Percentiles rank a stretch among this genome's conserved stretches.
Conservation (phyloP, 2,888 invertebrate species). For the Metalampra italica region DNA sequence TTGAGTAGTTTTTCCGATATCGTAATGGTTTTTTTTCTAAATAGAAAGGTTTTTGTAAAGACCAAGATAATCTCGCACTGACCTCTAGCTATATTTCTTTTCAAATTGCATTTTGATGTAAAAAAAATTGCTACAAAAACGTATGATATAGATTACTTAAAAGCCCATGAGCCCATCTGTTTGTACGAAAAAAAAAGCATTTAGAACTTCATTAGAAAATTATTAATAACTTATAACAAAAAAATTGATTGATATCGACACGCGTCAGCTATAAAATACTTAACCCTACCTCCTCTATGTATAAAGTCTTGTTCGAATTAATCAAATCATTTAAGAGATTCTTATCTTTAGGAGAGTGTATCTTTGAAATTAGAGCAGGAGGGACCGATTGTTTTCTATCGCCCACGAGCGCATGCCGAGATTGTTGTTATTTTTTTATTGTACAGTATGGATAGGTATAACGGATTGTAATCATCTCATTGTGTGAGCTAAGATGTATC, state of each 20-base stretch:
- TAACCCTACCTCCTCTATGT: conserved; percentile 62
- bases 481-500: conserved; percentile 71
- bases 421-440: conserved; percentile 62
- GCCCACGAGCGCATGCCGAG: conserved; percentile 65
- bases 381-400: conserved; percentile 72
- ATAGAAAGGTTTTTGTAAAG: conserved; percentile 17
- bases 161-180: no score
- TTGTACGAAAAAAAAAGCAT: conserved; percentile 24
- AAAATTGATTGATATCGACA: conserved; percentile 68
- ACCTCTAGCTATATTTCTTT: no score
- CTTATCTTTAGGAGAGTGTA: conserved; percentile 55
- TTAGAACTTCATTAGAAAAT: conserved; percentile 64
- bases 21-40: not conserved
- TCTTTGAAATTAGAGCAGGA: conserved; percentile 75
- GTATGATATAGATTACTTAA: no score
- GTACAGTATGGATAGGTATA: conserved; percentile 63
- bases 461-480: conserved; percentile 77
- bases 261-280: conserved; percentile 72
- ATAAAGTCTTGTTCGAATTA: conserved; percentile 68
- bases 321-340: conserved; percentile 71
- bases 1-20: not conserved
- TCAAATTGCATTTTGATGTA: no score
- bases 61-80: not conserved
- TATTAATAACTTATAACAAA: conserved; percentile 63
- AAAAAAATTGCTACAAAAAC: no score